These are phyloP conservation scores for Trissoscelio sp. DNA, from an alignment of 2,888 invertebrate genomes.

Conservation along the genomic window DNA sequence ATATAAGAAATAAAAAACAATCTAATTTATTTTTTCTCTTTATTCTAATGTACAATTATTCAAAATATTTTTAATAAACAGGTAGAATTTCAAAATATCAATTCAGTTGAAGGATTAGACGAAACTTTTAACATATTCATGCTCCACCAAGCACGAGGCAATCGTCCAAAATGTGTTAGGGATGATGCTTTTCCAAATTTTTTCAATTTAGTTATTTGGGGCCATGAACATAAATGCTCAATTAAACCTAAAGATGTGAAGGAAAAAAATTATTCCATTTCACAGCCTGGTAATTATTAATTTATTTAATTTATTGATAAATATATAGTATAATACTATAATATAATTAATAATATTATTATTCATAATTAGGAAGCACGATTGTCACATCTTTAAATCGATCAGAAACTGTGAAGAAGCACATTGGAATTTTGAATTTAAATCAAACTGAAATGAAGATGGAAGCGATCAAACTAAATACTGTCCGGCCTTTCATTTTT, in stretches of 20 bases:
- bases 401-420: conserved; percentile 29
- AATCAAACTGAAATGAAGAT: conserved; percentile 16
- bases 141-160: conserved; percentile 37
- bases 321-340: background rate
- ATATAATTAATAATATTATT: background rate
- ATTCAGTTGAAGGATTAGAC: conserved; percentile 10
- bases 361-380: conserved; percentile 37
- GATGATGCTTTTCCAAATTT: conserved; percentile 39
- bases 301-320: background rate
- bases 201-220: conserved; percentile 43
- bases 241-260: conserved; percentile 24
- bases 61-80: conserved; percentile 1
- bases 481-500: conserved; percentile 49
- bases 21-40: background rate
- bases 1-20: background rate
- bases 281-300: conserved; percentile 45
- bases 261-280: conserved; percentile 24
- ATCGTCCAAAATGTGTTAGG: background rate
- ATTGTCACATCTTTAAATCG: conserved; percentile 34
- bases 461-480: conserved; percentile 23
- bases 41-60: background rate
- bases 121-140: conserved; percentile 48
- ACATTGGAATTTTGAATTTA: conserved; percentile 36
- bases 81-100: conserved; percentile 25
- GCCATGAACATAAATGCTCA: conserved; percentile 30